Evolutionary conservation across 2,113 vertebrate species (phyloP).

Genomic region (Pholis gunnellus): DNA sequence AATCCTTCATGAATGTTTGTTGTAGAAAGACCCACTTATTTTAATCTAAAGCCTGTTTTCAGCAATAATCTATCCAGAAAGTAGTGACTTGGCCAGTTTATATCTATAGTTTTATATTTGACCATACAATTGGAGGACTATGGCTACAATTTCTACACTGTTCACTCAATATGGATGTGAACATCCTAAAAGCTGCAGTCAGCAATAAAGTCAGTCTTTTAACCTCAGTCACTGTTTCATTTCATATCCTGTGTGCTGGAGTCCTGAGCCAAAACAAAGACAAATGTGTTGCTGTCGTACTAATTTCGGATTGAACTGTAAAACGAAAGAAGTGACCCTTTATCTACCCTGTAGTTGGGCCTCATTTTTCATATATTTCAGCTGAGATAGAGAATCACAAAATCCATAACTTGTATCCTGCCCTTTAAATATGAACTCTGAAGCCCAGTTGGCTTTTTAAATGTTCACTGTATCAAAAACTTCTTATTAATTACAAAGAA

Average conservation of each 20-base stretch:
- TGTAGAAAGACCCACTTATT: neutral
- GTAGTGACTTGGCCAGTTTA: no score
- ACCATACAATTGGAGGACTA: neutral
- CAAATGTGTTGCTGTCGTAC: constrained; percentile 5
- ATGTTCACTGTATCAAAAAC: neutral
- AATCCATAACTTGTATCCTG: neutral
- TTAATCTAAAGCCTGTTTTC: neutral
- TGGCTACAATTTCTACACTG: neutral
- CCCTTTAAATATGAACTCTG: neutral
- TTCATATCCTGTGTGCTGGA: neutral
- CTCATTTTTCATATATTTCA: neutral
- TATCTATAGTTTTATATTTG: neutral
- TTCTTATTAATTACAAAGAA: neutral
- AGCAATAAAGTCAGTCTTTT: constrained; percentile 15
- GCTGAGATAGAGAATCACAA: constrained; percentile 8
- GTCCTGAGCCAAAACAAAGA: neutral
- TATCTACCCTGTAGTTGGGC: neutral
- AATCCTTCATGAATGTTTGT: neutral
- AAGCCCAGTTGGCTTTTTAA: neutral
- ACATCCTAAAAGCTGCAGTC: constrained; percentile 1
- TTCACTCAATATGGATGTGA: neutral
- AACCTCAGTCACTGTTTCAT: neutral
- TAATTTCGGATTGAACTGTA: neutral
- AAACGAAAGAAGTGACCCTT: neutral
- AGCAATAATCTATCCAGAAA: neutral